These are phyloP conservation scores for Luffia ferchaultella DNA, from an alignment of 2,888 invertebrate species.

Conservation along the genomic window DNA sequence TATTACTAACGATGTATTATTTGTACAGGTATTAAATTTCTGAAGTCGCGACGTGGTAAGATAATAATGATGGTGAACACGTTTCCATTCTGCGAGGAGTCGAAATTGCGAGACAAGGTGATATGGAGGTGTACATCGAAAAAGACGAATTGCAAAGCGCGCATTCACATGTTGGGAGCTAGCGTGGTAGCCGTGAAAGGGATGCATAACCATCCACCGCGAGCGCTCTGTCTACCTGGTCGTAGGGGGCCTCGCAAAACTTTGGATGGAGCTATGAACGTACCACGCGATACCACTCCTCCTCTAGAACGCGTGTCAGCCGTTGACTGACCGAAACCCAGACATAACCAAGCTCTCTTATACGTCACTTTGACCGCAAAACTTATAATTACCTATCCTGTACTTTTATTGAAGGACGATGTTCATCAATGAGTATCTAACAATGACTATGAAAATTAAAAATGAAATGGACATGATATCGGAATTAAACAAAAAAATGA, in stretches of 20 bases:
- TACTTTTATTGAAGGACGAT: too few relatives aligned
- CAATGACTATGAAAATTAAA: too few relatives aligned
- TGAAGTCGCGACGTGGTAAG: conserved; percentile 59
- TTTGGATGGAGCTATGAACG: conserved; percentile 16
- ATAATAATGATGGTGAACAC: conserved; percentile 65
- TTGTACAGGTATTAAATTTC: conserved; percentile 54
- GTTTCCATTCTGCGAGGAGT: conserved; percentile 62
- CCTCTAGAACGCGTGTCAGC: too few relatives aligned
- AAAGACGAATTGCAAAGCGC: conserved; percentile 60
- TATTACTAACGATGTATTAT: conserved; percentile 10
- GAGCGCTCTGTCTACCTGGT: conserved; percentile 33
- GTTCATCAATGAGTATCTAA: too few relatives aligned
- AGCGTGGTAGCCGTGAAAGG: conserved; percentile 59
- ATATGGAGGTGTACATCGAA: conserved; percentile 63
- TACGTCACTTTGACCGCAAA: too few relatives aligned
- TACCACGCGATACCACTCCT: too few relatives aligned
- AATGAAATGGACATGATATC: too few relatives aligned
- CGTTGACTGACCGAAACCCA: too few relatives aligned
- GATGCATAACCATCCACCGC: conserved; percentile 59
- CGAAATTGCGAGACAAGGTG: conserved; percentile 56
- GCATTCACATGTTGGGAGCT: conserved; percentile 57
- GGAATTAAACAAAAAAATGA: too few relatives aligned
- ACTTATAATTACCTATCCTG: too few relatives aligned
- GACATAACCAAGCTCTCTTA: too few relatives aligned
- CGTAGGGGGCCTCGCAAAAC: conserved; percentile 24